A percentile compares a stretch with the other conserved stretches of the same genome.
Conservation (phyloP, 2,113 vertebrate genomes). For the Cephalopholis sonnerati region DNA sequence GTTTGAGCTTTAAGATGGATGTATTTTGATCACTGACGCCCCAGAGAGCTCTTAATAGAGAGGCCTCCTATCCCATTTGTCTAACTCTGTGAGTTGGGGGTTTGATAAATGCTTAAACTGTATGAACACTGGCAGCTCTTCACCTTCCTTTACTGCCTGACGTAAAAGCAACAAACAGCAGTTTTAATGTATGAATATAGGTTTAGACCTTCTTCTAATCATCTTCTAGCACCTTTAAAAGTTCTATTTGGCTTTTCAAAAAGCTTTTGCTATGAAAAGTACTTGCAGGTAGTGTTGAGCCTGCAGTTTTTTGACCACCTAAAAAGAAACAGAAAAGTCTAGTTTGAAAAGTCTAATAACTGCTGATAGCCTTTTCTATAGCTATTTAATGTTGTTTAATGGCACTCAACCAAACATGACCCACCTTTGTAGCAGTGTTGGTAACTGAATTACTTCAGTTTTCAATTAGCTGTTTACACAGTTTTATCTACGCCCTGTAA, state of each 20-base stretch:
- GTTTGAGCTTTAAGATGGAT: background rate
- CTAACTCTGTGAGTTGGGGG: conserved; percentile 10
- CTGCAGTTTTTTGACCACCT: background rate
- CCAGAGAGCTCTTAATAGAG: conserved; percentile 5
- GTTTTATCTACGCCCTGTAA: background rate
- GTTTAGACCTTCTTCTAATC: background rate
- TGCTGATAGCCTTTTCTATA: background rate
- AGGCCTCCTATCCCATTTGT: background rate
- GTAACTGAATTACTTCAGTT: background rate
- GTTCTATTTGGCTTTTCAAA: background rate
- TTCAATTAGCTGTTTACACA: conserved; percentile 1
- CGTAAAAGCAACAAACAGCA: background rate
- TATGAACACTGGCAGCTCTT: background rate
- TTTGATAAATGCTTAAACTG: conserved; percentile 8
- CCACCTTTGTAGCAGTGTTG: background rate
- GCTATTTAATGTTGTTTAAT: background rate
- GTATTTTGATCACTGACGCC: background rate
- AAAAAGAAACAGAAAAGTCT: no score
- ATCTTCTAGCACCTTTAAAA: background rate
- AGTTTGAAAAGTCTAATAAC: background rate
- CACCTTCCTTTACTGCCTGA: background rate
- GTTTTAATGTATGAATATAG: no score
- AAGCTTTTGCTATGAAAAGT: background rate
- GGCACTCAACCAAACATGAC: background rate
- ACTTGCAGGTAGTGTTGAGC: background rate